phyloP scores from a whole-genome alignment of 2,888 invertebrate genomes.

The Pseudolycoriella hygida region DNA sequence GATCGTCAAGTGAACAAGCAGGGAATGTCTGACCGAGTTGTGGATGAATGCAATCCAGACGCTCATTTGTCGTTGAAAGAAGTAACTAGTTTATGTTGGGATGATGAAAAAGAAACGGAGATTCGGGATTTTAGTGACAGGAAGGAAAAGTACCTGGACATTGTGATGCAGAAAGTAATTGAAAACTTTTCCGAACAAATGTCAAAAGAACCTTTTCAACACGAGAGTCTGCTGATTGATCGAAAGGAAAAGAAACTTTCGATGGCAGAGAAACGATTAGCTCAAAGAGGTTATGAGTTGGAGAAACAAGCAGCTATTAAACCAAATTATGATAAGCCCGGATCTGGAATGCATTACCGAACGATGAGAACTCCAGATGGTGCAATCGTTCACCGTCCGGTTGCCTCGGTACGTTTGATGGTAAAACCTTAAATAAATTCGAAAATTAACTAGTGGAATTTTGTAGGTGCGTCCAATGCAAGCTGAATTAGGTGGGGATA shows the following conservation, averaged over 20 bases:
- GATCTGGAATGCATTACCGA: conserved; percentile 32
- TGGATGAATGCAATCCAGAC: conserved; percentile 95
- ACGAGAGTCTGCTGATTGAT: conserved; percentile 86
- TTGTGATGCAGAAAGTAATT: conserved; percentile 59
- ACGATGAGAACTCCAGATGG: conserved; percentile 38
- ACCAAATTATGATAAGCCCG: conserved; percentile 34
- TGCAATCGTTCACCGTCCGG: conserved; percentile 43
- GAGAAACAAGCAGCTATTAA: conserved; percentile 74
- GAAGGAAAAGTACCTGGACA: conserved; percentile 61
- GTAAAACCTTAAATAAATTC: not conserved
- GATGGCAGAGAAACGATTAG: conserved; percentile 80
- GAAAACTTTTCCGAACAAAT: conserved; percentile 41
- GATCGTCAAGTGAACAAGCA: conserved; percentile 97
- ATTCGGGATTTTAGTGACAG: conserved; percentile 52
- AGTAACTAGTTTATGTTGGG: conserved; percentile 75
- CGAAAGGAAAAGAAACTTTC: conserved; percentile 88
- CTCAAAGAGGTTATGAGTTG: conserved; percentile 79
- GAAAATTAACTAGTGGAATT: conserved; percentile 4
- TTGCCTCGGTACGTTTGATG: conserved; percentile 36
- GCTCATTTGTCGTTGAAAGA: conserved; percentile 81
- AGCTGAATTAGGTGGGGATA: conserved; percentile 32
- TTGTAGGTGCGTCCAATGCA: conserved; percentile 63
- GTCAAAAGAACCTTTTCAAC: conserved; percentile 81
- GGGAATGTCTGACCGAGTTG: conserved; percentile 94
- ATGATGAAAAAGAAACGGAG: conserved; percentile 72